Evolutionary conservation across 1,140 invertebrate species (phyloP), one percentile per base, ranked within the genome.

Genomic region (Andrena cerasifolii): DNA sequence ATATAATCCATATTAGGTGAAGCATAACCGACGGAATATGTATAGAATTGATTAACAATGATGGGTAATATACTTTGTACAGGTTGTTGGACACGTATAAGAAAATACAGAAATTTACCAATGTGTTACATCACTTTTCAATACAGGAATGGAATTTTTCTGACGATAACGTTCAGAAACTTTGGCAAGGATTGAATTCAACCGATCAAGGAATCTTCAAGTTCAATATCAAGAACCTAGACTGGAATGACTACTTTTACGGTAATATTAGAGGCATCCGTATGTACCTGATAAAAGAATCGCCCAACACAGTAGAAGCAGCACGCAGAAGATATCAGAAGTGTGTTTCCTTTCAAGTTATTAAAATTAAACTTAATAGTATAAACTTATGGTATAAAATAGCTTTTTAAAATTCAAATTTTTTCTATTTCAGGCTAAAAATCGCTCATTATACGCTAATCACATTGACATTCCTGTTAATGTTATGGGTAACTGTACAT

Each of bases 121-220:
- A 75, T 0, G 93, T 93, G 2, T 91, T 95, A 61, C 91, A 94
- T 28, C 95, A 93, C 80, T 96, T 96, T 80, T 94, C 93, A 7
- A 92, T 91, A 1, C 89, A 93, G 59, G 89, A 95, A 78, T 96
- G 95, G 95, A 85, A 89, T 43, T 96, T 95, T 83, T 82, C 86
- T 3, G 94, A 94, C 81, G 89, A 93, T 6, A 93, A 94, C 75
- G 90, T 94, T 16, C 51, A 93, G 8, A 89, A 87, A 47, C 88
- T 96, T 6, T 93, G 91, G 89, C 59, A 92, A 3, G 89, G 88
- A 54, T 84, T 95, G 61, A 88, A 88, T 43, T 74, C 86, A 0
- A 77, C 89, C 7, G 95, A 95, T 83, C 90, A 88, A 81, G 80
- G 88, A 24, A 89, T 87, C 12, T 94, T 93, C 70, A 45, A 91